A percentile compares a stretch with the other conserved stretches of the same genome.
Conservation (phyloP, 2,113 vertebrate genomes). For the Myxocyprinus asiaticus region DNA sequence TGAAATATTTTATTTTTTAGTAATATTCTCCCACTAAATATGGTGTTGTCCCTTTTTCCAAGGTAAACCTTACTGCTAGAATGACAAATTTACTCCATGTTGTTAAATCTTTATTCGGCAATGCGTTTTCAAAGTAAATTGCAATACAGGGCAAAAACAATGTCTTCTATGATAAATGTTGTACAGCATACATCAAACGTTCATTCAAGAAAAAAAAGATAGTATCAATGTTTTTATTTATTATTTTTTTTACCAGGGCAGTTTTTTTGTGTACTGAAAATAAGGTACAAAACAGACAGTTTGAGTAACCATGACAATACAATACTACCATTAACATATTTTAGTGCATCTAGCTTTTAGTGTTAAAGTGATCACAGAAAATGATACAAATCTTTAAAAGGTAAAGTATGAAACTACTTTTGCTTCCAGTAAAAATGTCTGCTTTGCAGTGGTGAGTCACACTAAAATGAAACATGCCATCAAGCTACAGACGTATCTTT, state of each 20-base stretch:
- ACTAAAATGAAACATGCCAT: neutral
- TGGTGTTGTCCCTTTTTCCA: too few species aligned
- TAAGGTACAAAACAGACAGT: conserved; percentile 71
- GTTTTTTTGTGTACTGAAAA: conserved; percentile 66
- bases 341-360: conserved; percentile 76
- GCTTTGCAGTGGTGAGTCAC: neutral
- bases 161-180: conserved; percentile 66
- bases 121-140: conserved; percentile 75
- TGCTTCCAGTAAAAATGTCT: conserved; percentile 42
- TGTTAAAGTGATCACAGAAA: conserved; percentile 56
- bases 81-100: conserved; percentile 35
- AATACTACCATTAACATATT: conserved; percentile 72
- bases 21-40: too few species aligned
- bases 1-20: too few species aligned
- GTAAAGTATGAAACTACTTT: conserved; percentile 55
- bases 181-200: conserved; percentile 73
- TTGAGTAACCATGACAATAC: conserved; percentile 60
- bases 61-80: too few species aligned
- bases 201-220: conserved; percentile 65
- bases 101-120: conserved; percentile 75
- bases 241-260: conserved; percentile 63
- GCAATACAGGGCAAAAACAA: conserved; percentile 72
- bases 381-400: conserved; percentile 55
- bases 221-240: conserved; percentile 42
- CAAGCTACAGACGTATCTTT: neutral